Conservation (phyloP, 30 jellyfish, hydroid and myxozoan species). For the Aurelia sp. region DNA sequence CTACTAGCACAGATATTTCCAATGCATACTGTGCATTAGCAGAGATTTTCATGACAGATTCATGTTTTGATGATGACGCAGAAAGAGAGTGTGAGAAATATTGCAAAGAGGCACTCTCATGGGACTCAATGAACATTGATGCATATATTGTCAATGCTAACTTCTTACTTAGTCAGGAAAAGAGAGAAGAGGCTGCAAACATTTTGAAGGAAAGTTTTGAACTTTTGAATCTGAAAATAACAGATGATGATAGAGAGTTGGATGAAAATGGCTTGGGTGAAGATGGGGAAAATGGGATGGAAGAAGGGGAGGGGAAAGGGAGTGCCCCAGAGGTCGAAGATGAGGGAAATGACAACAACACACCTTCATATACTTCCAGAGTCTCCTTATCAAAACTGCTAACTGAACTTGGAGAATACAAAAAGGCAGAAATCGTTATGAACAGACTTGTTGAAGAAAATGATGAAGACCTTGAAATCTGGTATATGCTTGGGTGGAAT, state of each 20-base stretch:
- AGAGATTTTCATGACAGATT: slow-evolving; percentile 94
- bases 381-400: slow-evolving; percentile 63
- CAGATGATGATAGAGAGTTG: not conserved
- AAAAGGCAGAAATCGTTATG: slow-evolving; percentile 66
- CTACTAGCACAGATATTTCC: slow-evolving; percentile 55
- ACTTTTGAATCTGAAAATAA: slow-evolving; percentile 45
- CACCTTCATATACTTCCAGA: slow-evolving; percentile 73
- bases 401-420: slow-evolving; percentile 73
- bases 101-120: slow-evolving; percentile 81
- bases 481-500: slow-evolving; percentile 89
- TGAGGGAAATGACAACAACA: slow-evolving; percentile 19
- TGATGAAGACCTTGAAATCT: slow-evolving; percentile 92
- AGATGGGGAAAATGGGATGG: slow-evolving; percentile 21
- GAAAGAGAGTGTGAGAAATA: slow-evolving; percentile 78
- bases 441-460: slow-evolving; percentile 72
- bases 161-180: slow-evolving; percentile 72
- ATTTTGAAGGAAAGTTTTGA: slow-evolving; percentile 44
- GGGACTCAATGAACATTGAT: slow-evolving; percentile 75
- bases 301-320: slow-evolving; percentile 5
- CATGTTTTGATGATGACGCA: slow-evolving; percentile 89
- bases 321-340: not conserved
- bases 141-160: slow-evolving; percentile 85
- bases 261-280: slow-evolving; percentile 33
- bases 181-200: slow-evolving; percentile 73
- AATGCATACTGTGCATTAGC: slow-evolving; percentile 95